Percentiles rank a stretch among this genome's conserved stretches.
phyloP scores from a whole-genome alignment of 1,140 invertebrate species.

The Drosophila ironensis region DNA sequence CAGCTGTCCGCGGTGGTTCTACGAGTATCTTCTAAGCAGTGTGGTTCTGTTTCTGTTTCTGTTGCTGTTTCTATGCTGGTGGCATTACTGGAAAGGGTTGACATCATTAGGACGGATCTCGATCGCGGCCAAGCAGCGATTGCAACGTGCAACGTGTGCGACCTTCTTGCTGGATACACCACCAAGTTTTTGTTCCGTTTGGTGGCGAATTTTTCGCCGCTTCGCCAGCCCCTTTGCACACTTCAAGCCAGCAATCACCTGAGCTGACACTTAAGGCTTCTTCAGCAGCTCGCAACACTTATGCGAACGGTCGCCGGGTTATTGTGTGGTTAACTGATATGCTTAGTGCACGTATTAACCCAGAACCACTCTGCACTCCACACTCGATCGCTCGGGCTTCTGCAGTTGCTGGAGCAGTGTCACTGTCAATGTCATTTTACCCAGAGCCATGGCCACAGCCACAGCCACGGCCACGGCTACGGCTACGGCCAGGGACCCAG shows the following conservation, averaged over 20 bases:
- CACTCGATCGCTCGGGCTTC: conserved; percentile 44
- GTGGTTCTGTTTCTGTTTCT: background rate
- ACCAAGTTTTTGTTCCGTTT: conserved; percentile 8
- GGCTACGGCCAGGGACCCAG: too few relatives aligned
- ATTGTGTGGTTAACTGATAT: conserved; percentile 79
- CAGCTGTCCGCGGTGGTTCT: conserved; percentile 40
- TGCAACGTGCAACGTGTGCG: conserved; percentile 43
- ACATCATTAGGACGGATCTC: conserved; percentile 55
- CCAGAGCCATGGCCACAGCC: conserved; percentile 26
- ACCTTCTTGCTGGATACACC: conserved; percentile 1
- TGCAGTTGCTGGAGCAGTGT: conserved; percentile 65
- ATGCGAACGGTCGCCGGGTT: conserved; percentile 66
- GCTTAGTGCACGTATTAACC: conserved; percentile 78
- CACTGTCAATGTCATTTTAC: conserved; percentile 79
- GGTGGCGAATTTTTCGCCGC: too few relatives aligned
- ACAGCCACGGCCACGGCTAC: background rate
- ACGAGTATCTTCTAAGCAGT: too few relatives aligned
- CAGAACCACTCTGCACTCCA: conserved; percentile 42
- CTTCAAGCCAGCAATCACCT: conserved; percentile 61
- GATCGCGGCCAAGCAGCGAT: conserved; percentile 8
- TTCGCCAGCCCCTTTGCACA: background rate
- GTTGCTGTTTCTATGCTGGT: conserved; percentile 6
- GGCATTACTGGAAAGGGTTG: conserved; percentile 27
- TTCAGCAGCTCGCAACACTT: conserved; percentile 77
- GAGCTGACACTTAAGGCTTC: conserved; percentile 78